Percentiles rank a stretch among this genome's conserved stretches.
Evolutionary conservation across 64 coral and sea anemone species (phyloP).

Genomic region (Stylophora pistillata): DNA sequence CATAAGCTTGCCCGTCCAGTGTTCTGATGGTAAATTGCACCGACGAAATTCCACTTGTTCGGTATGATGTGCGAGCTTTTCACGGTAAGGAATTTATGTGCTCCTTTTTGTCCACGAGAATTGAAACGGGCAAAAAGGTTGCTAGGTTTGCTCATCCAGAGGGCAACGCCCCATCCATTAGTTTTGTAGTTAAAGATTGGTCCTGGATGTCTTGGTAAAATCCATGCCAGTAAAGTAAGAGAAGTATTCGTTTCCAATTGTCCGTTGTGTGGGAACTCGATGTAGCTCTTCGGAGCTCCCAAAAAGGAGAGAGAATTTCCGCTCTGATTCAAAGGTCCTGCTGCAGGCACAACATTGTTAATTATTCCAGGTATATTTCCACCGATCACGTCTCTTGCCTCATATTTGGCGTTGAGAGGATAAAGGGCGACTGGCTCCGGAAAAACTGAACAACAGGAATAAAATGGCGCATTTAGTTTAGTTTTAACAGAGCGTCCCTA

Average conservation of each 20-base stretch:
- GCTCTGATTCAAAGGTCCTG: background rate
- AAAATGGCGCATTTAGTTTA: background rate
- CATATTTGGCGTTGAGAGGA: background rate
- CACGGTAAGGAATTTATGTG: background rate
- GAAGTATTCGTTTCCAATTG: conserved; percentile 36
- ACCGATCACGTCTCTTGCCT: conserved; percentile 23
- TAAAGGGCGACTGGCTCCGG: conserved; percentile 8
- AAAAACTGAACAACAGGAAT: background rate
- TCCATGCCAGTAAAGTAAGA: background rate
- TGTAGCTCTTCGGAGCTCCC: conserved; percentile 32
- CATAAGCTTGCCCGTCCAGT: conserved; percentile 38
- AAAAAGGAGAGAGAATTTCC: conserved; percentile 3
- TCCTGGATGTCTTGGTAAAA: background rate
- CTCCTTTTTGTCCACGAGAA: background rate
- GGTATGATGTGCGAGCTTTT: background rate
- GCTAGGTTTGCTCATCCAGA: conserved; percentile 1
- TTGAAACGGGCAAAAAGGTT: conserved; percentile 20
- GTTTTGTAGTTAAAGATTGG: conserved; percentile 46
- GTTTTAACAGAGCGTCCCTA: background rate
- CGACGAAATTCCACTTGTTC: conserved; percentile 33
- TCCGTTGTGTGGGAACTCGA: conserved; percentile 38
- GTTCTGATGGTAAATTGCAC: background rate
- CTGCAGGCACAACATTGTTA: background rate
- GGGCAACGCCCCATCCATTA: conserved; percentile 13
- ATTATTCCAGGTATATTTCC: conserved; percentile 5